Evolutionary conservation across 1,140 invertebrate species (phyloP).

Genomic region (Pararge aegeria): DNA sequence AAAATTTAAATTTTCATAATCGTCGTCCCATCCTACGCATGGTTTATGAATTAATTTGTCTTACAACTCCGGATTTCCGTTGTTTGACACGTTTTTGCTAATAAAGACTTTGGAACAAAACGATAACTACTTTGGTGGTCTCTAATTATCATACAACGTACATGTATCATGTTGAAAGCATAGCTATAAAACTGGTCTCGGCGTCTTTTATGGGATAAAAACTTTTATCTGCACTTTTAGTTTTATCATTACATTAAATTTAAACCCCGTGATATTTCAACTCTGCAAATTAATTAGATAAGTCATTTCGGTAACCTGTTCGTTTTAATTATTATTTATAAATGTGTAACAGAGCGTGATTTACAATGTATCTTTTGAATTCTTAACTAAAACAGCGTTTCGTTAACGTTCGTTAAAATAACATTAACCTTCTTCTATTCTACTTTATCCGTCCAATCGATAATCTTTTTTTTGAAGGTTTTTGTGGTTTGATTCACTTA

Average conservation of each 20-base stretch:
- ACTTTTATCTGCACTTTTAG: background rate
- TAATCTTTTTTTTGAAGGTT: too few relatives aligned
- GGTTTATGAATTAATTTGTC: background rate
- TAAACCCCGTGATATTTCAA: background rate
- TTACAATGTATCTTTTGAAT: constrained; percentile 8
- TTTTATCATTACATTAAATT: constrained; percentile 12
- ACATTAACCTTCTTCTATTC: too few relatives aligned
- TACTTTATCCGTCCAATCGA: too few relatives aligned
- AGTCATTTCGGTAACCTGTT: background rate
- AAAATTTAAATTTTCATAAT: background rate
- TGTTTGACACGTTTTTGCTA: constrained; percentile 26
- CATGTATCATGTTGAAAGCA: constrained; percentile 23
- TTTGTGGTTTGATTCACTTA: too few relatives aligned
- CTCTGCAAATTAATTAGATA: background rate
- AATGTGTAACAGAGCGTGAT: background rate
- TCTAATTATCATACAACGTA: constrained; percentile 37
- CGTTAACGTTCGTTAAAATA: too few relatives aligned
- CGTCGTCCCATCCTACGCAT: background rate
- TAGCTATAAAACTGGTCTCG: constrained; percentile 30
- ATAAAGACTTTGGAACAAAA: constrained; percentile 27
- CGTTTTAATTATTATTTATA: background rate
- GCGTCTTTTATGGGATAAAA: constrained; percentile 5
- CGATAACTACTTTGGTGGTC: constrained; percentile 31
- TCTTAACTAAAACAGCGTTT: too few relatives aligned
- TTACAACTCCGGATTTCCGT: constrained; percentile 19